Base-by-base conservation (phyloP, 2,888 invertebrate species). In the Scaptodrosophila latifasciaeformis region DNA sequence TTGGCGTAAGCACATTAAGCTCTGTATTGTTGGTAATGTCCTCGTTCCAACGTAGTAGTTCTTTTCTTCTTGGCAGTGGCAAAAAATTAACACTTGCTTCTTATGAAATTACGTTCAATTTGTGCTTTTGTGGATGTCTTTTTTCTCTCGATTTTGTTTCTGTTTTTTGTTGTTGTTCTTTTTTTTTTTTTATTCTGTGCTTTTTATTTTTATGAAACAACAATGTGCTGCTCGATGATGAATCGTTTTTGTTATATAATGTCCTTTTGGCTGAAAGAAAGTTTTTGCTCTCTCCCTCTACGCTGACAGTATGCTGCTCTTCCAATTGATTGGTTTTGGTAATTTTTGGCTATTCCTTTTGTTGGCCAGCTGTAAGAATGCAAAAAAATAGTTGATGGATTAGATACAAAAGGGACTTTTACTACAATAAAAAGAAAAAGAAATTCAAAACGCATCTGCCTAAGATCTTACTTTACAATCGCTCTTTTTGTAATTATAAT, bases 71-170 rank as follows among this genome's bases (percentile, higher is more conserved):
- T 35, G 6, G 29, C 63, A 56, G 62, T 59, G 57, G 31, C 55
- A 77, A 68, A 76, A 78, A 80, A 76, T 80, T 80, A 76, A 76
- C 76, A 75, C 81, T 58, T 76, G 71, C 75, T 76, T 80, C 77
- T 76, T 75, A 78, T 81, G 67, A 69, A 78, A 77, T 78, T 78
- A 75, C 76, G 65, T 76, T 76, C 67, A 78, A 77, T 81, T 81
- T 78, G 69, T 72, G 56, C 49, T 59, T 49, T 59, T 65, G 55
- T 54, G 54, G 46, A 47, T 52, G 51, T 17, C 4, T 42, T 37
- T 24, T 45, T 34, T 29, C 21, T 45, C 10, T 27, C 27, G 10
- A 48, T 7, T 47, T 27, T 39, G 30, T 52, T 50, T 39, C 37
- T 47, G 42, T 24, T 37, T 27, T 9, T 7, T 18, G 7, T 42